Conservation (phyloP, 2,797 vertebrate genomes). For the Leucoraja ocellata region DNA sequence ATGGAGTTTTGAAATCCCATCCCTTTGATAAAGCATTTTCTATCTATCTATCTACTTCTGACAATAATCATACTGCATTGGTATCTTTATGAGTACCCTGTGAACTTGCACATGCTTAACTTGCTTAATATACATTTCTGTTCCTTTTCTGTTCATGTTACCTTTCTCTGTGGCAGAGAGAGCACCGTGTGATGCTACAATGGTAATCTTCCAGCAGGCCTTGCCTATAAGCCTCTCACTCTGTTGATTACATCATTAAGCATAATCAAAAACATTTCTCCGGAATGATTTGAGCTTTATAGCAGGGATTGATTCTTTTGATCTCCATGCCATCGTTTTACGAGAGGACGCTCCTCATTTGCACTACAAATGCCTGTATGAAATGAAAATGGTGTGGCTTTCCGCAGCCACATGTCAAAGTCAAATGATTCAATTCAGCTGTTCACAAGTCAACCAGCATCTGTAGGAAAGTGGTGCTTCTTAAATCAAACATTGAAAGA, state of each 20-base stretch:
- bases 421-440: conserved; percentile 35
- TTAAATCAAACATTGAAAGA: conserved; percentile 26
- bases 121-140: conserved; percentile 48
- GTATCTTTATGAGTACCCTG: conserved; percentile 3
- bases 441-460: conserved; percentile 47
- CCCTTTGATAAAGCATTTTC: conserved; percentile 28
- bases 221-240: conserved; percentile 59
- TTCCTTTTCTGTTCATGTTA: conserved; percentile 38
- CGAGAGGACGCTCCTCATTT: conserved; percentile 65
- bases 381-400: conserved; percentile 57
- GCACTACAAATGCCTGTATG: conserved; percentile 61
- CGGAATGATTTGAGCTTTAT: conserved; percentile 63
- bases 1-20: conserved; percentile 22
- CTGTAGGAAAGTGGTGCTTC: conserved; percentile 40
- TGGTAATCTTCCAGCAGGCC: conserved; percentile 52
- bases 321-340: conserved; percentile 64
- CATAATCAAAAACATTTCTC: conserved; percentile 67
- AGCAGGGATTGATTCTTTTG: conserved; percentile 65
- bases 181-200: conserved; percentile 50
- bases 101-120: conserved; percentile 48
- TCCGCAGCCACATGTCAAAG: conserved; percentile 27
- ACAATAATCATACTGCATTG: conserved; percentile 15
- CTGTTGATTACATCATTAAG: conserved; percentile 71
- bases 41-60: conserved; percentile 25
- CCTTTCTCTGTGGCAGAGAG: conserved; percentile 49